Percentiles rank a stretch among this genome's conserved stretches.
phyloP scores from a whole-genome alignment of 2,113 vertebrate species.

The Symphodus melops region DNA sequence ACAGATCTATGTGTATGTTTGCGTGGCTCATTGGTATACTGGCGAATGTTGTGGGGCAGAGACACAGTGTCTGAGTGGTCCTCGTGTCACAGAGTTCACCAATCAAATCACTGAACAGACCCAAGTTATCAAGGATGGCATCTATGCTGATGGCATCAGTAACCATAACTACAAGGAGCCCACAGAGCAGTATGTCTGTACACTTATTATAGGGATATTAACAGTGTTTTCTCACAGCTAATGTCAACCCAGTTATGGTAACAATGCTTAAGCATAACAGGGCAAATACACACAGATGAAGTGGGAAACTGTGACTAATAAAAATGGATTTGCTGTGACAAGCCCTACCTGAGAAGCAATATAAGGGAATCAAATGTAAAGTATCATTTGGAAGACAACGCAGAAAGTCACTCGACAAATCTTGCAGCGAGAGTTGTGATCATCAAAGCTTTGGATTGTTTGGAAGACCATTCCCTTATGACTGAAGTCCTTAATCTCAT shows the following conservation, averaged over 20 bases:
- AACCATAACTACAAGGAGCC: constrained; percentile 43
- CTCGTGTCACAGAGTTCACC: constrained; percentile 61
- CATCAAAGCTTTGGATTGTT: constrained; percentile 31
- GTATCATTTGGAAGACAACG: constrained; percentile 25
- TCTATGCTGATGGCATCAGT: constrained; percentile 20
- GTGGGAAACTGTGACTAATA: constrained; percentile 22
- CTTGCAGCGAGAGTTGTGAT: constrained; percentile 27
- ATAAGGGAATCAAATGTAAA: constrained; percentile 52
- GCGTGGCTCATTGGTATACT: constrained; percentile 50
- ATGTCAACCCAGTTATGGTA: constrained; percentile 52
- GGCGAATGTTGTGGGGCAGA: constrained; percentile 41
- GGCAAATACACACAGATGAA: constrained; percentile 28
- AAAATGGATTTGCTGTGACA: constrained; percentile 44
- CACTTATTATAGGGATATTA: constrained; percentile 42
- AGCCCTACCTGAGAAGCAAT: constrained; percentile 71
- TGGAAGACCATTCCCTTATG: constrained; percentile 45
- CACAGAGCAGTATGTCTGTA: constrained; percentile 47
- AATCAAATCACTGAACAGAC: constrained; percentile 56
- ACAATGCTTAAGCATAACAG: constrained; percentile 28
- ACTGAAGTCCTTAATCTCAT: constrained; percentile 45
- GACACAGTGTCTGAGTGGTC: constrained; percentile 44
- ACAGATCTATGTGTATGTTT: constrained; percentile 63
- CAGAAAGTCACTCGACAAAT: constrained; percentile 28
- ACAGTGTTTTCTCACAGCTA: constrained; percentile 54
- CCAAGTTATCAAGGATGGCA: constrained; percentile 26